Base-by-base conservation (phyloP, 2,113 vertebrate genomes). In the Amblyopsis rosae region DNA sequence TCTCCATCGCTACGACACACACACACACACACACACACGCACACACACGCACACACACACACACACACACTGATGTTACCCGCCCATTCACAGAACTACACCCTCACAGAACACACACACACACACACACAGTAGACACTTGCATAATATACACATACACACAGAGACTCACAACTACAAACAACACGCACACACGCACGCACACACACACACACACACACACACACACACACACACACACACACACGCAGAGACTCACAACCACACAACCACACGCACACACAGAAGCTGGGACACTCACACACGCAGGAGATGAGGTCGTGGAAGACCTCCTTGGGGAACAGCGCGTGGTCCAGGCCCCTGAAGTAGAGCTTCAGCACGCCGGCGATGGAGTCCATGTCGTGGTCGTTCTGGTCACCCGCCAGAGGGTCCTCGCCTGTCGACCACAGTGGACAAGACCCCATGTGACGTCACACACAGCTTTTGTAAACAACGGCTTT, bases 241-340 rank as follows among this genome's bases (percentile, higher is more conserved):
- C 90, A 91, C 82, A 94, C 92, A 73, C 48, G 66, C 19, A 19
- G 19, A 19, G 26, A 26, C 26, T 26, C 26, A 26, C 26, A 26
- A 26, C 26, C 2, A 26, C 26, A 26, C 26, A 26, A 2, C 1
- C 26, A 26, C 26, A 26, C 26, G 3, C 26, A 26, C 26, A 26
- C 13, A 51, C 50, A 53, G 49, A 62, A 51, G 55, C 77, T 9
- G 9, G 4, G 54, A 77, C 59, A 95, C 98, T 95, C 91, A 99
- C 98, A 96, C 86, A 99, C 97, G 62, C 96, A 98, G 87, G 95
- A 90, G 80, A 99, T 95, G 76, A 99, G 92, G 77, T 99, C 97
- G 73, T 96, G 96, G 85, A 99, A 99, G 91, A 98, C 95, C 88
- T 99, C 98, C 91, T 97, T 99, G 10, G 98, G 98, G 86, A 99